Percentiles rank a stretch among this genome's conserved stretches.
phyloP scores from a whole-genome alignment of 2,797 vertebrate species.

The Toxotes lorentzi region DNA sequence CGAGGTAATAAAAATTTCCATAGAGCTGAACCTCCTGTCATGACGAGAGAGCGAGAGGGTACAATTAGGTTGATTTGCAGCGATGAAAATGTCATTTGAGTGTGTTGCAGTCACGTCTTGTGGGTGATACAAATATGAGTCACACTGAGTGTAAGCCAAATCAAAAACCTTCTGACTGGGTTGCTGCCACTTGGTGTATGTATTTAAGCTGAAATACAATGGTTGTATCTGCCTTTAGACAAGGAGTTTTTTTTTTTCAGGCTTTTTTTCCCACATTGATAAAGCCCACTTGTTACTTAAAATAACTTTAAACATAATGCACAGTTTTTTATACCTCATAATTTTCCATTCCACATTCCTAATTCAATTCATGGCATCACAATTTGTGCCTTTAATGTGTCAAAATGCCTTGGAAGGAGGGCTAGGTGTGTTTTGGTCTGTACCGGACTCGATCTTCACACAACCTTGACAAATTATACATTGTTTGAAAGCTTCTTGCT shows the following conservation, averaged over 20 bases:
- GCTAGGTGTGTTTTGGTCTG: not conserved
- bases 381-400: not conserved
- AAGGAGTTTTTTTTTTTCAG: not conserved
- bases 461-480: not conserved
- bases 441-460: not conserved
- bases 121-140: slow-evolving; percentile 48
- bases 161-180: slow-evolving; percentile 18
- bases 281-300: slow-evolving; percentile 2
- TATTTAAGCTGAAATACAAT: slow-evolving; percentile 14
- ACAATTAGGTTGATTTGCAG: slow-evolving; percentile 60
- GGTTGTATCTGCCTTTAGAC: slow-evolving; percentile 4
- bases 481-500: not conserved
- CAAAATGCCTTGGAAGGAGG: not conserved
- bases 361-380: not conserved
- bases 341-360: not conserved
- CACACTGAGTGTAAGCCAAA: slow-evolving; percentile 21
- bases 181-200: slow-evolving; percentile 16
- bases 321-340: not conserved
- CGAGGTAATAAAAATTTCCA: slow-evolving; percentile 32
- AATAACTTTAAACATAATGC: not conserved
- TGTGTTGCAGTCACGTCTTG: slow-evolving; percentile 34
- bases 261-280: slow-evolving; percentile 5
- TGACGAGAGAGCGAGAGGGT: slow-evolving; percentile 17
- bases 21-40: slow-evolving; percentile 35
- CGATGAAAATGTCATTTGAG: slow-evolving; percentile 51